Conservation (phyloP, 2,888 invertebrate genomes). For the Cheilosia variabilis region DNA sequence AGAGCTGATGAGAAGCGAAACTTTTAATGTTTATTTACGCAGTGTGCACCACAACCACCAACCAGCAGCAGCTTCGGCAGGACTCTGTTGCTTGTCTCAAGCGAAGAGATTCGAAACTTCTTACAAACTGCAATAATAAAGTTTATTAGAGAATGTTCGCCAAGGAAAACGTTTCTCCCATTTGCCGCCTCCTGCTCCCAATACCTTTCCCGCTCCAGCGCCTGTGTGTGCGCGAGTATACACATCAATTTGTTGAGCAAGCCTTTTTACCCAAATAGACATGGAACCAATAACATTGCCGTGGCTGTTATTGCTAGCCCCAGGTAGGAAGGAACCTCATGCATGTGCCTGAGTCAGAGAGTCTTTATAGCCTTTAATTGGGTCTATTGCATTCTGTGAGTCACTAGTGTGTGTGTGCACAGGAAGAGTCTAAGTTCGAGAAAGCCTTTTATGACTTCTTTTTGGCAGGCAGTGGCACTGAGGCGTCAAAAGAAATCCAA, state of each 20-base stretch:
- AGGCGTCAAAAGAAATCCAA: conserved; percentile 4
- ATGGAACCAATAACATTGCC: conserved; percentile 65
- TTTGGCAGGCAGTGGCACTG: background rate
- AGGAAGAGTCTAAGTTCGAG: background rate
- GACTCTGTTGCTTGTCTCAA: conserved; percentile 68
- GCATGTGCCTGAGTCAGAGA: background rate
- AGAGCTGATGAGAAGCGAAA: conserved; percentile 10
- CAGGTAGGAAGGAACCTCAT: conserved; percentile 55
- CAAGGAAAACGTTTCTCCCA: conserved; percentile 44
- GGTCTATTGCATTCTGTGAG: conserved; percentile 58
- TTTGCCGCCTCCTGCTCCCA: background rate
- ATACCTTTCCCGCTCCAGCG: too few relatives aligned
- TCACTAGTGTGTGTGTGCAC: conserved; percentile 3
- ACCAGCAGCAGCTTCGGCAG: conserved; percentile 31
- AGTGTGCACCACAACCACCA: background rate
- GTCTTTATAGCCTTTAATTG: conserved; percentile 47
- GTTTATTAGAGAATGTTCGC: conserved; percentile 68
- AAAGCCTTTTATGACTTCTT: background rate
- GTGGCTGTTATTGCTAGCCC: conserved; percentile 57
- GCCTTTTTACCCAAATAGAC: conserved; percentile 35
- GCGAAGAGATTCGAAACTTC: conserved; percentile 69
- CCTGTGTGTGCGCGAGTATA: background rate
- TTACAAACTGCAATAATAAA: conserved; percentile 75
- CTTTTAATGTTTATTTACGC: conserved; percentile 59
- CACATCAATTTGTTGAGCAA: conserved; percentile 71